phyloP scores from a whole-genome alignment of 2,888 invertebrate genomes.

The Apodemia duryi region DNA sequence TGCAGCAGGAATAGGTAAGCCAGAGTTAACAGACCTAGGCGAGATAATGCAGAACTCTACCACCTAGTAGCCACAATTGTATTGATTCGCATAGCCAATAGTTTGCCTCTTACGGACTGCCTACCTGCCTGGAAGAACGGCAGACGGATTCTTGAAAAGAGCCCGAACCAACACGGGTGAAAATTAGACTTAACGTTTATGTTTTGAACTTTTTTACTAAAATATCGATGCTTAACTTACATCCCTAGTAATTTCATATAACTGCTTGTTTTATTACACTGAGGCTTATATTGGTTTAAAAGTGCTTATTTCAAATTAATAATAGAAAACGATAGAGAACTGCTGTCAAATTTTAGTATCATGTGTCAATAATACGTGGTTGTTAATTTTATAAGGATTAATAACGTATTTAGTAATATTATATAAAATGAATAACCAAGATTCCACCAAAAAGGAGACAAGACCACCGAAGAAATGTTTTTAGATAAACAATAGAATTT shows the following conservation, averaged over 20 bases:
- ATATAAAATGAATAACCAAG: background rate
- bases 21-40: too few relatives aligned
- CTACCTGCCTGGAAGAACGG: too few relatives aligned
- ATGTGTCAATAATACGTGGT: constrained; percentile 1
- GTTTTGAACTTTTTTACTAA: background rate
- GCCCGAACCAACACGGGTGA: too few relatives aligned
- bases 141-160: too few relatives aligned
- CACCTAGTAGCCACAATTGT: too few relatives aligned
- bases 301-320: constrained; percentile 13
- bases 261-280: constrained; percentile 11
- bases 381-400: background rate
- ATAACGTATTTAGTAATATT: background rate
- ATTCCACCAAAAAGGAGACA: too few relatives aligned
- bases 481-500: too few relatives aligned
- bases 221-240: background rate
- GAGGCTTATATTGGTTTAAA: constrained; percentile 13
- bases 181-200: background rate
- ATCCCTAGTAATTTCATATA: constrained; percentile 5
- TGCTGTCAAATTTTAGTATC: constrained; percentile 1
- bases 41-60: too few relatives aligned
- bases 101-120: too few relatives aligned
- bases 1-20: too few relatives aligned
- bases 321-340: constrained; percentile 5
- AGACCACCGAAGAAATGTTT: too few relatives aligned
- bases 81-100: too few relatives aligned